Evolutionary conservation across 2,888 invertebrate species (phyloP).

Genomic region (Smittia aterrima): DNA sequence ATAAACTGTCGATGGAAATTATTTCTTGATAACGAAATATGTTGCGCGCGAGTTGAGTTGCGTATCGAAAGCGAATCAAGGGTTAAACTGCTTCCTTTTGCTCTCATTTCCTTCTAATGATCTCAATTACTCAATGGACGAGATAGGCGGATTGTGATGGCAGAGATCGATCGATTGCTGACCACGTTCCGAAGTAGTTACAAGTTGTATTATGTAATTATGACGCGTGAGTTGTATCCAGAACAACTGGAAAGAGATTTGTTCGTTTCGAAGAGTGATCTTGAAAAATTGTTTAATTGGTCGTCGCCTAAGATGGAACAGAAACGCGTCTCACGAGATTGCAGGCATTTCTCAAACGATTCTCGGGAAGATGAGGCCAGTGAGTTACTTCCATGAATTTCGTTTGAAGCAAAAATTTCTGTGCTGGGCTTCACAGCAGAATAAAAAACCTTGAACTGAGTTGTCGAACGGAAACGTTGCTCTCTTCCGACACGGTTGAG

Average conservation of each 20-base stretch:
- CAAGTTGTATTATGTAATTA: slow-evolving; percentile 29
- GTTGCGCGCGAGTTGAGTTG: neutral
- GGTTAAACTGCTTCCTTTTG: neutral
- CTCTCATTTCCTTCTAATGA: neutral
- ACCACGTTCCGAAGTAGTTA: slow-evolving; percentile 27
- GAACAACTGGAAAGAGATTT: slow-evolving; percentile 13
- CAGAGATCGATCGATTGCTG: neutral
- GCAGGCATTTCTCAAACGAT: neutral
- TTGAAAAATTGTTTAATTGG: slow-evolving; percentile 18
- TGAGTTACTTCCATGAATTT: no score
- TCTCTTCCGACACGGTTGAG: slow-evolving; percentile 36
- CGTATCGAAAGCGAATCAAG: neutral
- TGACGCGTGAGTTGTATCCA: slow-evolving; percentile 24
- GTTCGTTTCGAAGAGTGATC: neutral
- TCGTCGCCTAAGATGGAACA: slow-evolving; percentile 17
- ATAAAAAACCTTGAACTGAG: slow-evolving; percentile 34
- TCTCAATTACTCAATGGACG: neutral
- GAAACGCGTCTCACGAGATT: neutral
- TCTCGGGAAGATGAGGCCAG: neutral
- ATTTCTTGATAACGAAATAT: slow-evolving; percentile 25
- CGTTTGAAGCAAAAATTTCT: no score
- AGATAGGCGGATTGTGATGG: neutral
- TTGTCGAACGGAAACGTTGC: slow-evolving; percentile 38
- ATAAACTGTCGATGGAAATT: slow-evolving; percentile 22
- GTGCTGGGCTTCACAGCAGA: neutral